Base-by-base conservation (phyloP, 2,113 vertebrate species). In the Cheirogaleus medius region DNA sequence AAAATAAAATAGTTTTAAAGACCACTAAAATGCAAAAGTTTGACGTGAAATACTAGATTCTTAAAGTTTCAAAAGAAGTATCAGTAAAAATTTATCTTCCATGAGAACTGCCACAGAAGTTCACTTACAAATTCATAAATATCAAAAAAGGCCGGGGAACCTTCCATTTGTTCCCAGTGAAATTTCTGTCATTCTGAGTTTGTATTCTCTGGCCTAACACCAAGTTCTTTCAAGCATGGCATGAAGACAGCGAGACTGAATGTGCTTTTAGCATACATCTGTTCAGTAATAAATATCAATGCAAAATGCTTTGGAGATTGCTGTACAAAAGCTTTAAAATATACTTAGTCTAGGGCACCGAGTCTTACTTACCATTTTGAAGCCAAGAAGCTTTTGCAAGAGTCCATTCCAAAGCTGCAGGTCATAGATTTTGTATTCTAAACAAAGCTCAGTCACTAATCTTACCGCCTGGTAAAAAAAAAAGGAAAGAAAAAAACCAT, bases 391-490 rank as follows among this genome's bases (percentile, higher is more conserved):
- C 97, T 99, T 99, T 98, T 99, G 99, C 23, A 99, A 97, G 8
- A 99, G 98, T 66, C 98, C 99, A 63, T 99, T 99, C 99, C 99
- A 99, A 68, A 99, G 99, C 87, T 99, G 99, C 44, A 98, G 95
- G 90, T 99, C 99, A 2, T 99, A 99, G 3, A 99, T 99, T 96
- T 98, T 98, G 94, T 99, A 99, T 94, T 99, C 99, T 77, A 99
- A 97, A 77, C 99, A 99, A 3, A 99, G 98, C 81, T 99, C 99
- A 32, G 99, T 98, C 97, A 99, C 99, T 97, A 99, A 96, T 56
- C 98, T 98, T 29, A 99, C 99, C 23, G 99, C 99, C 99, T 99
- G 71, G 52, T 98, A 42, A 74, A 85, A 92, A 58, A 27, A 90
- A 81, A 69, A 87, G 0, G 21, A 81, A 63, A 69, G 58, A 54